Conservation (phyloP, 2,113 vertebrate species). For the Odocoileus virginianus region DNA sequence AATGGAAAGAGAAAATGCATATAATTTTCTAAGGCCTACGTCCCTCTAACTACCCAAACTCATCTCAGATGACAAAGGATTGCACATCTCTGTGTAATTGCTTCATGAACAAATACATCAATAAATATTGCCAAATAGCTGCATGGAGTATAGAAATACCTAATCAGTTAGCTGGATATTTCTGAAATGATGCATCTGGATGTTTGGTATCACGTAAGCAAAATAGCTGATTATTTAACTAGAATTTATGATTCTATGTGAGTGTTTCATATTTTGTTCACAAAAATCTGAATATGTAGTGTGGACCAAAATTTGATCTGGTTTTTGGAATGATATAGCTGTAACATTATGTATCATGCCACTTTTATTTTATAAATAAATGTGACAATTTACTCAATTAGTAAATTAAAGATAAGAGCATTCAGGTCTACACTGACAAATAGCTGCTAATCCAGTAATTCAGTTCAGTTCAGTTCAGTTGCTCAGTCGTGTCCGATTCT, state of each 20-base stretch:
- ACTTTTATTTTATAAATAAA: neutral
- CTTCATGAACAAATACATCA: neutral
- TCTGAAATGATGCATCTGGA: neutral
- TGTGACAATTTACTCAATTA: neutral
- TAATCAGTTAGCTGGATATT: neutral
- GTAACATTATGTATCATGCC: neutral
- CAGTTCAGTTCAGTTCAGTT: neutral
- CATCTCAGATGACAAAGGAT: neutral
- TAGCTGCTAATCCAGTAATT: neutral
- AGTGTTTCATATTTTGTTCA: neutral
- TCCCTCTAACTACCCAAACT: neutral
- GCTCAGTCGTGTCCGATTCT: neutral
- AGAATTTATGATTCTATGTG: neutral
- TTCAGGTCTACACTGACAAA: neutral
- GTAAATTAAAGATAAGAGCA: neutral
- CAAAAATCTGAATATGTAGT: neutral
- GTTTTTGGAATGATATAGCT: neutral
- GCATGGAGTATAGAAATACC: neutral
- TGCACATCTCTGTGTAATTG: neutral
- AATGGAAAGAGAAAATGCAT: neutral
- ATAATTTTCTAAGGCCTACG: neutral
- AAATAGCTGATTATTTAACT: neutral
- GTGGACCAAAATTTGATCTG: neutral
- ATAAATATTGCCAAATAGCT: neutral
- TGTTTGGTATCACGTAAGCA: neutral